Base-by-base conservation (phyloP, 2,797 vertebrate species). In the Vultur gryphus region DNA sequence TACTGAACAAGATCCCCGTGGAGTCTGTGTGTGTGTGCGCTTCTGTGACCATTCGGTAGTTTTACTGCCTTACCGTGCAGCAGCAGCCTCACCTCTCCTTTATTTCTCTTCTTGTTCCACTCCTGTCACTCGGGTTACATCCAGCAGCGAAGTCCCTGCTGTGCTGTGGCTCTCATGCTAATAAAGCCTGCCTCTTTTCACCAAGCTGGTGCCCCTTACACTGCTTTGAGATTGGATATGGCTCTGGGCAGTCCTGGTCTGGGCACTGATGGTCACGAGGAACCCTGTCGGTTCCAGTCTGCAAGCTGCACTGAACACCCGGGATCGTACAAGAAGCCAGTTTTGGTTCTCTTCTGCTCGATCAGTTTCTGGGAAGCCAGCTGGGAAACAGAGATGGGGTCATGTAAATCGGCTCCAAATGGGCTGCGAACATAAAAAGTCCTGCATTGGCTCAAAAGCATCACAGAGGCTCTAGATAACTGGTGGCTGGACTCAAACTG, bases 251-350 rank as follows among this genome's bases (percentile, higher is more conserved):
- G 11, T 8, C 37, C 3, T 2, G 64, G 6, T 12, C n/a, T 48
- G 41, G 43, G n/a, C 28, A 58, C 43, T 9, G 10, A 14, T 2
- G 17, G 59, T 46, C 41, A 61, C 0, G 0, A 44, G 41, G 28
- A 90, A 15, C 19, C 24, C 49, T 33, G 31, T 19, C 4, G 6
- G 20, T 17, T 70, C 44, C 29, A 13, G 7, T 10, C 67, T n/a
- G 13, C 0, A 2, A 80, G 46, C 20, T 41, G 37, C 44, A 12
- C 19, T 5, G 13, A 44, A 26, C 11, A 15, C 16, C 18, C 15
- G 6, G 18, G 65, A 35, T 23, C 0, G 0, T 28, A 16, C 6
- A 33, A 54, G 43, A 41, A 78, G 28, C n/a, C 69, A 71, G 48
- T 33, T 51, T 72, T 86, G 61, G 52, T 29, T 71, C 51, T 59